phyloP scores from a whole-genome alignment of 2,888 invertebrate genomes.

The Cremastinae sp. region DNA sequence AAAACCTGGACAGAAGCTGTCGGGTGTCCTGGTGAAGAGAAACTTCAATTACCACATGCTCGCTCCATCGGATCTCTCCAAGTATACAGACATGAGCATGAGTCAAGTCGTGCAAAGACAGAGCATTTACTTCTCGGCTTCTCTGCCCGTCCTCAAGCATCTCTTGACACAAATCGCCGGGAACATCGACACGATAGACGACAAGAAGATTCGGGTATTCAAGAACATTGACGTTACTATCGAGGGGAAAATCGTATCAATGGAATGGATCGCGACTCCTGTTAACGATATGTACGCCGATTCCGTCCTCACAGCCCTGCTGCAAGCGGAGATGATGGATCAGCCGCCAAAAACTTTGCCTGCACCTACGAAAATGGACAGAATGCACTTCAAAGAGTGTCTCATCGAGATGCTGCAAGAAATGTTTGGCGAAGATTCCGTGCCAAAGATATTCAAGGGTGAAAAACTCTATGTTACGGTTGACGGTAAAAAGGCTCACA shows the following conservation, averaged over 20 bases:
- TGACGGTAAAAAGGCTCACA: conserved; percentile 91
- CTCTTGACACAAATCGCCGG: conserved; percentile 90
- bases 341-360: conserved; percentile 84
- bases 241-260: conserved; percentile 90
- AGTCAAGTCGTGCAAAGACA: conserved; percentile 96
- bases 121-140: conserved; percentile 93
- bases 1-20: conserved; percentile 88
- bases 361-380: conserved; percentile 88
- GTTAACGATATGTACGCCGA: conserved; percentile 99
- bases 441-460: conserved; percentile 96
- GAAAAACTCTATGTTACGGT: conserved; percentile 93
- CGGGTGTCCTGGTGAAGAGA: conserved; percentile 96
- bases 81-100: conserved; percentile 97
- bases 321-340: conserved; percentile 89
- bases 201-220: conserved; percentile 90
- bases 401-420: conserved; percentile 94
- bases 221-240: conserved; percentile 90
- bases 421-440: conserved; percentile 97
- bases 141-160: conserved; percentile 86
- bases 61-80: conserved; percentile 93
- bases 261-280: conserved; percentile 98
- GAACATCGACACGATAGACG: conserved; percentile 86
- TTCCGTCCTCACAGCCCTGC: conserved; percentile 92
- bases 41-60: conserved; percentile 99
- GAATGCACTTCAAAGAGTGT: conserved; percentile 96